Evolutionary conservation across 2,797 vertebrate genomes (phyloP).

Genomic region (Vipera ursinii): DNA sequence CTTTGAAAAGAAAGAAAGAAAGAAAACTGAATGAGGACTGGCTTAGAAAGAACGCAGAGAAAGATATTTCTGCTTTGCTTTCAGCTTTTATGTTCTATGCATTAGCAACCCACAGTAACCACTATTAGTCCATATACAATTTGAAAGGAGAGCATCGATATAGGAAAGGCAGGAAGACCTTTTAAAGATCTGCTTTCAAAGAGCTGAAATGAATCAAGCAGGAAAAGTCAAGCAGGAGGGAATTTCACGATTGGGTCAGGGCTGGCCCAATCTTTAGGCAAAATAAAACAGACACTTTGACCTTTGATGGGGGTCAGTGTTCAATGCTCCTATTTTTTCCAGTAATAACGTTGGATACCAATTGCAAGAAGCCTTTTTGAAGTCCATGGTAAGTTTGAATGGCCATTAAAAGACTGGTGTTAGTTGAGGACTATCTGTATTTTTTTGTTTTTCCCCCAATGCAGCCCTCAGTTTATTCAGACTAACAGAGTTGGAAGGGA

Average conservation of each 20-base stretch:
- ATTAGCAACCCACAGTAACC: no score
- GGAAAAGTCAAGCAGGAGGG: background rate
- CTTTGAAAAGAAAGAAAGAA: background rate
- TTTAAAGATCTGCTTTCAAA: background rate
- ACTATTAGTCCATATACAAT: background rate
- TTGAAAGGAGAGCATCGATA: background rate
- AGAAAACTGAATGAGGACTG: background rate
- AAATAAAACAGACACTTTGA: background rate
- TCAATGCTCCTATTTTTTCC: background rate
- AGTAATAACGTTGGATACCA: background rate
- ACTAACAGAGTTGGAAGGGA: background rate
- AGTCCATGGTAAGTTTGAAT: background rate
- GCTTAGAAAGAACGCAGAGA: background rate
- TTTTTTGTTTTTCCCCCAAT: background rate
- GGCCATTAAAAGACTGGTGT: background rate
- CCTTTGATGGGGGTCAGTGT: background rate
- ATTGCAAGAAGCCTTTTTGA: background rate
- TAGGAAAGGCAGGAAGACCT: background rate
- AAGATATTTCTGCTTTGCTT: background rate
- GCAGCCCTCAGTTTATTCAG: background rate
- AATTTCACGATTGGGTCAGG: background rate
- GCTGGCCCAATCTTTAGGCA: background rate
- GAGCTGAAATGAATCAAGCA: background rate
- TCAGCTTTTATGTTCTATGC: background rate
- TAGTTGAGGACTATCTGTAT: background rate